Percentiles rank a stretch among this genome's conserved stretches.
phyloP scores from a whole-genome alignment of 2,113 vertebrate genomes.

The Xiphophorus hellerii region DNA sequence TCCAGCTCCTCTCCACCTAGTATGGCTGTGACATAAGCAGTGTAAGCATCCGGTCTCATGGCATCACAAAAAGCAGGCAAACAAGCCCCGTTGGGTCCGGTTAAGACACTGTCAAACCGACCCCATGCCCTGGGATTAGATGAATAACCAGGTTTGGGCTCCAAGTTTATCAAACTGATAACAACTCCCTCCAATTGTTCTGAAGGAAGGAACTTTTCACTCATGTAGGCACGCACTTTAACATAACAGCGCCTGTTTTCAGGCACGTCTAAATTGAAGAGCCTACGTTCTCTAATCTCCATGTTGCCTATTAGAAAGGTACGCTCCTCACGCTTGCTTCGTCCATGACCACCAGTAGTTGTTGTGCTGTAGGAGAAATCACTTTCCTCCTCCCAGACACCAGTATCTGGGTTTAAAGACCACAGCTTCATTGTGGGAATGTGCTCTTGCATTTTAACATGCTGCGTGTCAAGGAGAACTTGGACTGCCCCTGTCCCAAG shows the following conservation, averaged over 20 bases:
- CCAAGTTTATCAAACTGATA: constrained; percentile 90
- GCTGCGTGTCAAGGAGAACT: constrained; percentile 86
- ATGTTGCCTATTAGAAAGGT: constrained; percentile 93
- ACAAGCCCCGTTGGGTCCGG: constrained; percentile 92
- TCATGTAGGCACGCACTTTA: constrained; percentile 94
- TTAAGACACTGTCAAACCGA: constrained; percentile 95
- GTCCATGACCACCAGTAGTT: constrained; percentile 35
- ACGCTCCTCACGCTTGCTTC: constrained; percentile 90
- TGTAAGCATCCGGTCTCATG: constrained; percentile 87
- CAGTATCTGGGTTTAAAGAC: constrained; percentile 91
- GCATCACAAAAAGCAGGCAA: constrained; percentile 94
- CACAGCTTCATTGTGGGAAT: constrained; percentile 91
- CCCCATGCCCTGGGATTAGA: constrained; percentile 95
- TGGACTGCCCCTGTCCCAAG: constrained; percentile 85
- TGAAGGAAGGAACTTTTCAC: constrained; percentile 87
- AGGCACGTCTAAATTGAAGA: constrained; percentile 96
- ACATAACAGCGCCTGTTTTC: constrained; percentile 97
- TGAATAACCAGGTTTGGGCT: constrained; percentile 89
- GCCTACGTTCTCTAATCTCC: constrained; percentile 91
- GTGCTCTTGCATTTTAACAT: constrained; percentile 90
- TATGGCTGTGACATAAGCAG: constrained; percentile 89
- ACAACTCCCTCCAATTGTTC: constrained; percentile 96
- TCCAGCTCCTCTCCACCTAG: constrained; percentile 95
- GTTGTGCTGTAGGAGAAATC: constrained; percentile 75
- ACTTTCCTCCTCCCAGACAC: constrained; percentile 94